Evolutionary conservation across 2,888 invertebrate species (phyloP), one percentile per base, ranked within the genome.

Genomic region (Branchipolynoe longqiensis): DNA sequence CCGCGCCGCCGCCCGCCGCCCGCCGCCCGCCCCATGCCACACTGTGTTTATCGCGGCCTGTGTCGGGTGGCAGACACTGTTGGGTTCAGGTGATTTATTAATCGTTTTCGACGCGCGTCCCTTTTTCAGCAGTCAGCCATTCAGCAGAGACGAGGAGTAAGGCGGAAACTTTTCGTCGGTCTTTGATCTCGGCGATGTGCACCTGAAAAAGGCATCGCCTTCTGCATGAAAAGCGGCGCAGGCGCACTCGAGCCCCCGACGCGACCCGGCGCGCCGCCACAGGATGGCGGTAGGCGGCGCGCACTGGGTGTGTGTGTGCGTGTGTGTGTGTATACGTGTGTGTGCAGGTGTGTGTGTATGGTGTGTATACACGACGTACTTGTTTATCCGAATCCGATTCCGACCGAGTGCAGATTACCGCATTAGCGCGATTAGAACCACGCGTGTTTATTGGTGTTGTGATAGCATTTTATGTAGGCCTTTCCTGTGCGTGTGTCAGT

Each of bases 151-250:
- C 3, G n/a, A 28, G 62, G 18, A 31, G 69, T 12, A 4, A 25
- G 69, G 64, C 33, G 33, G 64, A 64, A 64, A 64, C 12, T 64
- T 59, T 64, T 28, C 22, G n/a, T 33, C 36, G 1, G 6, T 69
- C n/a, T 69, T 69, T 69, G 69, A 69, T 69, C n/a, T 69, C 33
- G 3, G 33, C 36, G 4, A 14, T 69, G 36, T 69, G 38, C 69
- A 8, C n/a, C n/a, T n/a, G n/a, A 69, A 69, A 69, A 6, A 69
- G 33, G 22, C 12, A 18, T n/a, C 0, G 38, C 69, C 36, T 69
- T 69, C 69, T 69, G 38, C 69, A 69, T 36, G 69, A 36, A 69
- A 36, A 69, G 69, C 69, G 25, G 38, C 14, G n/a, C 69, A 69
- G 12, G 69, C 36, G 36, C 69, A 69, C 33, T 36, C 69, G n/a